Percentiles rank a stretch among this genome's conserved stretches.
Conservation (phyloP, 2,113 vertebrate species). For the Synodontis membranacea region DNA sequence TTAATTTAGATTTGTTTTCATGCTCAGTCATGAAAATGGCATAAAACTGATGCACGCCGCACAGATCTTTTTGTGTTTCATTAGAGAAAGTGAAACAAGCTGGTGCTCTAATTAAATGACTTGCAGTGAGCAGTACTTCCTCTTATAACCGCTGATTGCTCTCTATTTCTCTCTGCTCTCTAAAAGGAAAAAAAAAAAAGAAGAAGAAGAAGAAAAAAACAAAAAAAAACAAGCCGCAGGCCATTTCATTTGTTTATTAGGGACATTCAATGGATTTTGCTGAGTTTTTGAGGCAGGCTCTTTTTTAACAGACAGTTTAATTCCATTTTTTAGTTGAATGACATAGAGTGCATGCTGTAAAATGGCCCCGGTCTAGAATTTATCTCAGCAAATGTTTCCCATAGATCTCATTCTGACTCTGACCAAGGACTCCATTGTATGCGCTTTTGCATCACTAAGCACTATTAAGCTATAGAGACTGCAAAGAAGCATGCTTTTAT, state of each 20-base stretch:
- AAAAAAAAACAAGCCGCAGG: constrained; percentile 26
- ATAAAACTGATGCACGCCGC: constrained; percentile 47
- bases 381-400: constrained; percentile 31
- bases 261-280: constrained; percentile 30
- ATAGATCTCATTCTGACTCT: constrained; percentile 27
- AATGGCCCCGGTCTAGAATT: constrained; percentile 25
- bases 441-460: constrained; percentile 29
- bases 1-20: constrained; percentile 68
- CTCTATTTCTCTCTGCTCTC: constrained; percentile 36
- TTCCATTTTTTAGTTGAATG: constrained; percentile 40
- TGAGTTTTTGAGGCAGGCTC: constrained; percentile 40
- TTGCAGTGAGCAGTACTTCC: constrained; percentile 50
- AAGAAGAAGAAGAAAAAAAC: background rate
- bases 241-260: constrained; percentile 38
- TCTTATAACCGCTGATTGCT: constrained; percentile 53
- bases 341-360: constrained; percentile 17
- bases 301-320: constrained; percentile 40
- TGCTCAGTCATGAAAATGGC: constrained; percentile 56
- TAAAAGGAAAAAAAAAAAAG: constrained; percentile 27
- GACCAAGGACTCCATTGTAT: background rate
- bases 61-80: constrained; percentile 56
- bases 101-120: constrained; percentile 38
- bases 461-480: constrained; percentile 12
- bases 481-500: constrained; percentile 8
- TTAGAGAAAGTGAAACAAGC: constrained; percentile 57